A percentile compares a stretch with the other conserved stretches of the same genome.
Conservation (phyloP, 2,797 vertebrate genomes). For the Tympanoctomys barrerae region DNA sequence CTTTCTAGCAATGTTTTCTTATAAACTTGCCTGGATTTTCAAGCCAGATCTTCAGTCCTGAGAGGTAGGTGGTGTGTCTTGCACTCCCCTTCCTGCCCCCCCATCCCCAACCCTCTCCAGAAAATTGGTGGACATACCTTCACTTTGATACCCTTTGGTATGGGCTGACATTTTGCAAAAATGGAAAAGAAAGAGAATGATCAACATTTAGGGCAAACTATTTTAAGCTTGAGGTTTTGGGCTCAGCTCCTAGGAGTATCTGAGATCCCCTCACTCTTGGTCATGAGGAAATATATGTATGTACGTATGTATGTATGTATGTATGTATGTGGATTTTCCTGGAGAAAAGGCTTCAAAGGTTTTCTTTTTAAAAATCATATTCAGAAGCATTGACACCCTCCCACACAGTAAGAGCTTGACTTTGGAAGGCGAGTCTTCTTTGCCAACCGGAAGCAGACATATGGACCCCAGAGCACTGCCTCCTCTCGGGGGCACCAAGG, state of each 20-base stretch:
- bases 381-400: neutral
- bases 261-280: neutral
- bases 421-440: neutral
- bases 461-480: neutral
- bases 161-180: neutral
- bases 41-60: neutral
- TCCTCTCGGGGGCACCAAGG: neutral
- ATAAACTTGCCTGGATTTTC: neutral
- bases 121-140: neutral
- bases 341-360: neutral
- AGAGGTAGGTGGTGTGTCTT: neutral
- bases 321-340: neutral
- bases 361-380: neutral
- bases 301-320: neutral
- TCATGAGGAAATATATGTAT: neutral
- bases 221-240: neutral
- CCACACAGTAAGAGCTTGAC: neutral
- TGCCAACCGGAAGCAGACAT: neutral
- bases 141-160: neutral
- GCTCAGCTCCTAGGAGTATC: neutral
- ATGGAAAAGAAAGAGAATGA: neutral
- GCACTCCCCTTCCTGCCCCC: fast-evolving
- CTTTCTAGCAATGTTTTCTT: neutral
- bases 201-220: neutral
- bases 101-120: no score